phyloP scores from a whole-genome alignment of 37 sponge, comb jelly and placozoan genomes.

The Tethya wilhelma region DNA sequence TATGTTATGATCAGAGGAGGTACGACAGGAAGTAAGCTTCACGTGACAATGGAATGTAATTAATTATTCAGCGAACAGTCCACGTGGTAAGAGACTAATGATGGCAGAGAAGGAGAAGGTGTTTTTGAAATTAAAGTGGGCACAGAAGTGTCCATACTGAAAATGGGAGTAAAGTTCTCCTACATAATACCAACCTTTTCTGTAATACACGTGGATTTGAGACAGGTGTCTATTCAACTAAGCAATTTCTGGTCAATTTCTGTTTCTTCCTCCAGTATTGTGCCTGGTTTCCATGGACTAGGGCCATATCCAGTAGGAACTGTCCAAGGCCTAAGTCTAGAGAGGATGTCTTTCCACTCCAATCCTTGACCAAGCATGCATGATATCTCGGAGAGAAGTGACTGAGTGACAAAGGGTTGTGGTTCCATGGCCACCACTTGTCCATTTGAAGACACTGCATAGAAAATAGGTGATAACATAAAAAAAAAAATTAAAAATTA shows the following conservation, averaged over 20 bases:
- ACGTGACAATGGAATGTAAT: no score
- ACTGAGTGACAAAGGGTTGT: neutral
- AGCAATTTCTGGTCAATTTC: neutral
- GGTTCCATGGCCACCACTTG: neutral
- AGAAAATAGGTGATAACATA: neutral
- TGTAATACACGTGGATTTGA: neutral
- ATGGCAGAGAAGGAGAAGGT: no score
- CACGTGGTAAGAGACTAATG: neutral
- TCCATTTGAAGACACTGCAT: no score
- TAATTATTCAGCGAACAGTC: neutral
- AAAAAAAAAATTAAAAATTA: neutral
- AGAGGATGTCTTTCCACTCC: neutral
- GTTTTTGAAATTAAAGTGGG: neutral
- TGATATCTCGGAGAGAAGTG: neutral
- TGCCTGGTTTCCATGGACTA: conserved; percentile 24
- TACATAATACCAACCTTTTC: neutral
- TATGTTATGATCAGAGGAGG: neutral
- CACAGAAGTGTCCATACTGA: neutral
- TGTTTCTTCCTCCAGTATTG: no score
- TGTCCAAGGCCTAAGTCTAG: conserved; percentile 20
- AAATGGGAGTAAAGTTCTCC: neutral
- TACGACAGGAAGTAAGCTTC: neutral
- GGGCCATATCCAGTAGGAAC: conserved; percentile 35
- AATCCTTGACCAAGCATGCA: neutral
- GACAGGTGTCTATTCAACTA: neutral